These are phyloP conservation scores for Lasioglossum morio DNA, from an alignment of 2,888 invertebrate genomes.

Conservation along the genomic window DNA sequence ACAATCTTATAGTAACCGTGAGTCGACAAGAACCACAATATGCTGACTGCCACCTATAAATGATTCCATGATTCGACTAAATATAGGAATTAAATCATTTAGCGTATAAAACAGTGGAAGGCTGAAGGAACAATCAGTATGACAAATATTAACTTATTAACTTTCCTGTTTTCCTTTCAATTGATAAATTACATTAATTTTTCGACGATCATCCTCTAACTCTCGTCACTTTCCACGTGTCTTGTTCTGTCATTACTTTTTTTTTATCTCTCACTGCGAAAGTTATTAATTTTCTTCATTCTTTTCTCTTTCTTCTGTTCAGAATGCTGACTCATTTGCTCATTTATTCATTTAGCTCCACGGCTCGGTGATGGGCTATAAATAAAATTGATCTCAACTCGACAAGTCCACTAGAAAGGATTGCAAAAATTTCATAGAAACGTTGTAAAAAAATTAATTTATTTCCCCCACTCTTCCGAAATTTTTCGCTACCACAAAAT, in stretches of 20 bases:
- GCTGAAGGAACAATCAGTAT: not conserved
- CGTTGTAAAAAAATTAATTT: not conserved
- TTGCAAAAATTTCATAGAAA: not conserved
- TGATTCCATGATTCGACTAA: not conserved
- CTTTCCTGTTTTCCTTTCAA: not conserved
- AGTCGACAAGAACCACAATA: not conserved
- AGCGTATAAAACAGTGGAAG: not conserved
- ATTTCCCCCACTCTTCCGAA: not conserved
- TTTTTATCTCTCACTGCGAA: not conserved
- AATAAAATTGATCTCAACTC: no score
- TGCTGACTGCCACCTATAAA: not conserved
- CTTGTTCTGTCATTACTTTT: not conserved
- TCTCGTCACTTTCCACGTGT: not conserved
- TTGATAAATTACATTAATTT: not conserved
- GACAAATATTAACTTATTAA: not conserved
- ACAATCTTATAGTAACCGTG: not conserved
- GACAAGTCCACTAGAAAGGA: no score
- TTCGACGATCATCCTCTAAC: no score
- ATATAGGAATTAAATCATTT: not conserved
- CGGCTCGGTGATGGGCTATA: no score
- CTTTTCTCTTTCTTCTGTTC: not conserved
- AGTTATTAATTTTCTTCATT: not conserved
- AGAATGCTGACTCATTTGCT: not conserved
- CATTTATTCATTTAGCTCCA: not conserved
- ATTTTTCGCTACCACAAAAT: not conserved